phyloP scores from a whole-genome alignment of 2,888 invertebrate genomes.

The Leptinotarsa tumamoca region DNA sequence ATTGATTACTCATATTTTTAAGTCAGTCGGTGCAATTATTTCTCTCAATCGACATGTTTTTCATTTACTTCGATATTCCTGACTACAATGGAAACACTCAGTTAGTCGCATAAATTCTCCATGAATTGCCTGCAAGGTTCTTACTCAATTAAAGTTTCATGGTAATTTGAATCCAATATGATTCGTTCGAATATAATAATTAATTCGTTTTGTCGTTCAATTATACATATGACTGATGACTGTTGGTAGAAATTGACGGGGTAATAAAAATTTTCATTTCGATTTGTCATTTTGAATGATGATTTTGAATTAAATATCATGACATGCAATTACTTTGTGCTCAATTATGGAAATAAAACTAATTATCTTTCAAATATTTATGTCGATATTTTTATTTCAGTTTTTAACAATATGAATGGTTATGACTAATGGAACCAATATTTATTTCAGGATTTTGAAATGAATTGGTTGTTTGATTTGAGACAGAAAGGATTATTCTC shows the following conservation, averaged over 20 bases:
- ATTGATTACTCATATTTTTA: no score
- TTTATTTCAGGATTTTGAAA: no score
- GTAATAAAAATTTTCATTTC: background rate
- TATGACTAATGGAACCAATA: background rate
- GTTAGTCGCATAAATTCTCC: background rate
- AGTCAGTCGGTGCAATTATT: no score
- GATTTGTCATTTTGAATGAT: background rate
- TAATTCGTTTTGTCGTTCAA: slow-evolving; percentile 2
- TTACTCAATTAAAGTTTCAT: background rate
- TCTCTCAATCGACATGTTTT: no score
- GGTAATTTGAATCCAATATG: slow-evolving; percentile 7
- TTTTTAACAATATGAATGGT: no score
- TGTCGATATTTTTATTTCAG: background rate
- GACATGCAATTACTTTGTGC: background rate
- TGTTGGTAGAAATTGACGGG: background rate
- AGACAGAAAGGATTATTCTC: no score
- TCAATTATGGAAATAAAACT: background rate
- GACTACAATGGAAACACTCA: background rate
- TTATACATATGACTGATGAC: background rate
- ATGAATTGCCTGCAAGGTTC: background rate
- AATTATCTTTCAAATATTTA: background rate
- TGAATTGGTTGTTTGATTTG: no score
- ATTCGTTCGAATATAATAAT: background rate
- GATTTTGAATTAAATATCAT: background rate
- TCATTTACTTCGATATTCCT: background rate